A percentile compares a stretch with the other conserved stretches of the same genome.
Evolutionary conservation across 1,140 invertebrate species (phyloP).

Genomic region (Oncopodura yosiiana): DNA sequence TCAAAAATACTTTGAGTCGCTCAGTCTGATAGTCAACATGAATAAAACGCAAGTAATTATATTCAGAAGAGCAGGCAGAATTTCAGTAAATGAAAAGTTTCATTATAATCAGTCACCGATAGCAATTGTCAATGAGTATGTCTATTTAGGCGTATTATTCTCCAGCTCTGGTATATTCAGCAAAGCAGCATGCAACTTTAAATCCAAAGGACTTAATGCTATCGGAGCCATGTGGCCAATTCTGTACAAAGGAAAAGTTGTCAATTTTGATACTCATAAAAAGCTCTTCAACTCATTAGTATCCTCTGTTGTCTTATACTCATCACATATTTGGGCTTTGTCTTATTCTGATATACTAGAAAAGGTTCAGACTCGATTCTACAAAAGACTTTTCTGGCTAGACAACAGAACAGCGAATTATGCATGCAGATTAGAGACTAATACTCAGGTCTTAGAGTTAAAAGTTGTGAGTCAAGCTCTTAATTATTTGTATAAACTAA

Average conservation of each 20-base stretch:
- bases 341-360: slow-evolving; percentile 3
- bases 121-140: slow-evolving; percentile 20
- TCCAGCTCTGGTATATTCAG: background rate
- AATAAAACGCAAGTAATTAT: slow-evolving; percentile 35
- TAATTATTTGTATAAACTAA: no score
- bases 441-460: no score
- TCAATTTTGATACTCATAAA: background rate
- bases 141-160: slow-evolving; percentile 20
- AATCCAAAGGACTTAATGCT: background rate
- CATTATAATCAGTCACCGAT: slow-evolving; percentile 5
- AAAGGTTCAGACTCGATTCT: slow-evolving; percentile 6
- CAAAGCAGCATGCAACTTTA: background rate
- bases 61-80: slow-evolving; percentile 27
- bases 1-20: slow-evolving; percentile 21
- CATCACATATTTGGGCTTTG: slow-evolving; percentile 5
- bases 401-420: no score
- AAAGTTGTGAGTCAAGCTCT: no score
- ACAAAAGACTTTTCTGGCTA: background rate
- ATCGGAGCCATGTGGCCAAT: background rate
- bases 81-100: background rate
- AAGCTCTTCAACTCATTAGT: slow-evolving; percentile 11
- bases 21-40: slow-evolving; percentile 30
- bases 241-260: background rate
- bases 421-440: no score
- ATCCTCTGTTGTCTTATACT: background rate